A percentile compares a stretch with the other conserved stretches of the same genome.
These are phyloP conservation scores for Acinonyx jubatus DNA, from an alignment of 2,113 vertebrate species.

Conservation along the genomic window DNA sequence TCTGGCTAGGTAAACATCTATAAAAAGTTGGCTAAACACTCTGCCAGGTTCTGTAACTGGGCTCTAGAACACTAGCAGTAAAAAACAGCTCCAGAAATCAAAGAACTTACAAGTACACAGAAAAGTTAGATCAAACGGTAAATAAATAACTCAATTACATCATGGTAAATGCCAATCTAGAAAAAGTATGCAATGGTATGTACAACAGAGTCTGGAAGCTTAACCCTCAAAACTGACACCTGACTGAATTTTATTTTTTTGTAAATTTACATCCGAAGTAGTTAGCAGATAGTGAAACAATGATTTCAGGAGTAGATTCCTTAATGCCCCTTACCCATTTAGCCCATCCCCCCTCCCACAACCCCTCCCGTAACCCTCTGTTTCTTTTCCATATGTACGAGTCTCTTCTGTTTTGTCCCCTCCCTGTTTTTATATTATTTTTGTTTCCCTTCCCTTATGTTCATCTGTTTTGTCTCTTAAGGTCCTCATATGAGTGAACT, in stretches of 20 bases:
- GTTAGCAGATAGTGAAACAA: too few relatives aligned
- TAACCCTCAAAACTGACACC: background rate
- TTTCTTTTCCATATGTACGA: too few relatives aligned
- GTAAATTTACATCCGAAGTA: too few relatives aligned
- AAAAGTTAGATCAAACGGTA: background rate
- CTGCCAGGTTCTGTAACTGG: slow-evolving; percentile 24
- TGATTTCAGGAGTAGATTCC: too few relatives aligned
- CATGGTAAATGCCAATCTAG: background rate
- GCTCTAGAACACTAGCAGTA: slow-evolving; percentile 9
- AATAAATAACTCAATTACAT: slow-evolving; percentile 36
- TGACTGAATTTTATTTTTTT: background rate
- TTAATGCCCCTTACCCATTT: too few relatives aligned
- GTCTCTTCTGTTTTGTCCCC: too few relatives aligned
- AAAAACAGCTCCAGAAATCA: slow-evolving; percentile 20
- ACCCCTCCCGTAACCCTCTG: too few relatives aligned
- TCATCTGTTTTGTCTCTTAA: too few relatives aligned
- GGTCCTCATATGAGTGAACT: too few relatives aligned
- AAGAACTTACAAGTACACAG: background rate
- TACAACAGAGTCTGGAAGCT: background rate
- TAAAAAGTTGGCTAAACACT: slow-evolving; percentile 15
- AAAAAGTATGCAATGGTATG: background rate
- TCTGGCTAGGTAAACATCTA: background rate
- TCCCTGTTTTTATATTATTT: too few relatives aligned
- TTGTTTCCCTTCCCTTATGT: too few relatives aligned
- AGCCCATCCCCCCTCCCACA: too few relatives aligned